Conservation (phyloP, 2,113 vertebrate species). For the Passer montanus region DNA sequence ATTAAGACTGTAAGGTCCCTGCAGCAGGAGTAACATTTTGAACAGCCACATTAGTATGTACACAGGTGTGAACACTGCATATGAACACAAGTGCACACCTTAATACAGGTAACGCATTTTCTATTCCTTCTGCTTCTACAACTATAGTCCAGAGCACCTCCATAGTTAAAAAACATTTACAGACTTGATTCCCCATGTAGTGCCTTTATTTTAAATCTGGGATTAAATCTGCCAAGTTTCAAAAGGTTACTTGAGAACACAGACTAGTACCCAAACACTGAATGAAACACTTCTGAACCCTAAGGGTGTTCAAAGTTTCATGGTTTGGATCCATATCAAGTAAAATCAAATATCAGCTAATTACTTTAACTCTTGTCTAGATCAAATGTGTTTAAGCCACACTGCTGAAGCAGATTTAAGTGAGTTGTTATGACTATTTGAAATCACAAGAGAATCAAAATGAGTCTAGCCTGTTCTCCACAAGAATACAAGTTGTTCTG, state of each 20-base stretch:
- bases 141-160: background rate
- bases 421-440: conserved; percentile 42
- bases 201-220: background rate
- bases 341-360: conserved; percentile 52
- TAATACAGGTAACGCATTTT: background rate
- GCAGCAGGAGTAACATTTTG: background rate
- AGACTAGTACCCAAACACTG: conserved; percentile 36
- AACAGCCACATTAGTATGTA: background rate
- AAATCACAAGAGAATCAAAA: conserved; percentile 39
- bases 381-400: conserved; percentile 32
- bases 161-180: background rate
- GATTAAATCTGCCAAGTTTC: conserved; percentile 6
- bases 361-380: conserved; percentile 54
- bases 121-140: background rate
- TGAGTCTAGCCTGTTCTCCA: background rate
- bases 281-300: conserved; percentile 35
- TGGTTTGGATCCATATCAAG: conserved; percentile 53
- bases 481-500: conserved; percentile 17
- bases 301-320: conserved; percentile 40
- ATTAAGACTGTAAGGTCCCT: background rate
- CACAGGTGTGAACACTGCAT: background rate
- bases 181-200: background rate
- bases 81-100: background rate
- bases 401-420: conserved; percentile 10
- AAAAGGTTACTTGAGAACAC: conserved; percentile 47